Evolutionary conservation across 1,140 invertebrate genomes (phyloP).

Genomic region (Drosophila murphyi): DNA sequence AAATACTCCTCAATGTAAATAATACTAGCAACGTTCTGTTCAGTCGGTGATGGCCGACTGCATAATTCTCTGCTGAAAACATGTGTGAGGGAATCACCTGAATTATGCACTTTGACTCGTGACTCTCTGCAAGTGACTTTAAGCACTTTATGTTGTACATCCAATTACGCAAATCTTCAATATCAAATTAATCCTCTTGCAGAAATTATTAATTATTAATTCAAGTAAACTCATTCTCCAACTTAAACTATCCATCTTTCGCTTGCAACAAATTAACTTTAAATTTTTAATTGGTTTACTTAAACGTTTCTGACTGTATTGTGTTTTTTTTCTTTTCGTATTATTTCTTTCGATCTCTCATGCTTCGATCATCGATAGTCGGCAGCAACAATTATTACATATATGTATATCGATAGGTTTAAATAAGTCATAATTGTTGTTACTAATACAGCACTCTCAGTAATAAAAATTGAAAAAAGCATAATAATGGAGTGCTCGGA

Average conservation of each 20-base stretch:
- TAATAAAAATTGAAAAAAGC: not conserved
- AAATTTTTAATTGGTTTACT: too few relatives aligned
- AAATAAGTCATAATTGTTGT: not conserved
- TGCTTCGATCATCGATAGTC: not conserved
- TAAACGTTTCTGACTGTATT: too few relatives aligned
- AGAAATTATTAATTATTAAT: too few relatives aligned
- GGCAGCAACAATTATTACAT: not conserved
- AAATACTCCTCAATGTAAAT: not conserved
- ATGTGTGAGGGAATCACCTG: not conserved
- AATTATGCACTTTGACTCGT: not conserved
- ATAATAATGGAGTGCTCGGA: slow-evolving; percentile 41
- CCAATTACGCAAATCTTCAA: too few relatives aligned
- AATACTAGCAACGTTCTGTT: not conserved
- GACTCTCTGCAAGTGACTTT: not conserved
- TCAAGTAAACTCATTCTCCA: too few relatives aligned
- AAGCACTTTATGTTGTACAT: not conserved
- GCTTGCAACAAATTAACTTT: too few relatives aligned
- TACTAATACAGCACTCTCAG: not conserved
- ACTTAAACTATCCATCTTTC: too few relatives aligned
- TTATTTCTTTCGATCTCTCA: not conserved
- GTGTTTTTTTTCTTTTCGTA: not conserved
- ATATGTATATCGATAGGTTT: not conserved
- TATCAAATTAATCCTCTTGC: too few relatives aligned
- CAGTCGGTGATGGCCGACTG: not conserved
- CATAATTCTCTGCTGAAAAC: not conserved